Evolutionary conservation across 2,113 vertebrate genomes (phyloP).

Genomic region (Psittacus erithacus): DNA sequence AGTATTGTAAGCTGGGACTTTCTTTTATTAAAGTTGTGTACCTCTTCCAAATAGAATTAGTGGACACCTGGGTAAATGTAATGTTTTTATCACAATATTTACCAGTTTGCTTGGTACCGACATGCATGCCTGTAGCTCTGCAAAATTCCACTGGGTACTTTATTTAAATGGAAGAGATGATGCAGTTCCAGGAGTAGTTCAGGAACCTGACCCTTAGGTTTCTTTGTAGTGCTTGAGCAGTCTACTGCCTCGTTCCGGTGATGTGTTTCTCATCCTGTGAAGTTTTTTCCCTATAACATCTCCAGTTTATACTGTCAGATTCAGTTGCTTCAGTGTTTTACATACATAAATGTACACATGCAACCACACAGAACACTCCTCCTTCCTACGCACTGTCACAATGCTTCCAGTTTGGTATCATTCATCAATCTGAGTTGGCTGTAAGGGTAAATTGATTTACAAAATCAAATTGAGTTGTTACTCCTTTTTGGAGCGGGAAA

Average conservation of each 20-base stretch:
- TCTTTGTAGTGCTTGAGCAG: not conserved
- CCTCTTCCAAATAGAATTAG: not conserved
- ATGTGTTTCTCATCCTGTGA: not conserved
- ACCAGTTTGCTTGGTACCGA: not conserved
- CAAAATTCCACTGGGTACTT: accelerated
- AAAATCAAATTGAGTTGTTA: not conserved
- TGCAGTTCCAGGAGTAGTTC: not conserved
- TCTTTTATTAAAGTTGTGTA: not conserved
- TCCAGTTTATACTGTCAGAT: not conserved
- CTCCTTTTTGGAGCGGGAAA: not conserved
- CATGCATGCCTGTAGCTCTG: not conserved
- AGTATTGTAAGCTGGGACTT: not conserved
- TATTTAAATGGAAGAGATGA: not conserved
- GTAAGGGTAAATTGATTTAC: not conserved
- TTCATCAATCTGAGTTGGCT: not conserved
- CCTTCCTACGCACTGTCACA: not conserved
- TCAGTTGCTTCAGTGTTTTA: not conserved
- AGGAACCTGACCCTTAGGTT: not conserved
- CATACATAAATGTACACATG: not conserved
- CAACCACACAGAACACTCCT: not conserved
- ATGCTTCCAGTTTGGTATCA: not conserved
- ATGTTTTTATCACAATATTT: not conserved
- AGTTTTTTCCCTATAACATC: not conserved
- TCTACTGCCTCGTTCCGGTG: not conserved
- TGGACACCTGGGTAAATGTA: not conserved